Evolutionary conservation across 2,888 invertebrate genomes (phyloP).

Genomic region (Liodrosophila aerea): DNA sequence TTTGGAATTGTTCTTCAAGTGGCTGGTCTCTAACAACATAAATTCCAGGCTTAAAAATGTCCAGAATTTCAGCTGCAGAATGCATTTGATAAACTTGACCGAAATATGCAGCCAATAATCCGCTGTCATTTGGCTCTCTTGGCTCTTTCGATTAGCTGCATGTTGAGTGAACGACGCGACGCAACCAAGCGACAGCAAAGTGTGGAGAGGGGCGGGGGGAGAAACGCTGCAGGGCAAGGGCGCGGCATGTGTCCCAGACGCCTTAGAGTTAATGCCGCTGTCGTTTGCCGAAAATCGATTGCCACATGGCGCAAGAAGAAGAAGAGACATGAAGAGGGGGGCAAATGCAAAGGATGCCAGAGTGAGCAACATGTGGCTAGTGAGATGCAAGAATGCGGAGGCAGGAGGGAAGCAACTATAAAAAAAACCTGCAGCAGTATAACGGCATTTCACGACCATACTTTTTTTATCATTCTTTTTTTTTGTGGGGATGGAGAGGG

Average conservation of each 20-base stretch:
- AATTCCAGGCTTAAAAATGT: background rate
- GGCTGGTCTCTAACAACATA: background rate
- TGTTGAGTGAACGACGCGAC: constrained; percentile 15
- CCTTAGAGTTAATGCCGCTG: constrained; percentile 46
- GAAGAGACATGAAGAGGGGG: constrained; percentile 1
- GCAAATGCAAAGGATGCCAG: constrained; percentile 8
- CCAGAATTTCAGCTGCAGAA: background rate
- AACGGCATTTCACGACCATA: too few species aligned
- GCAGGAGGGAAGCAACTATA: background rate
- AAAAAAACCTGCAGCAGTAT: too few species aligned
- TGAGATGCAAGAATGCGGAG: constrained; percentile 14
- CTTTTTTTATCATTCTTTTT: too few species aligned
- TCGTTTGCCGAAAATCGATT: constrained; percentile 64
- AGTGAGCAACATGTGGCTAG: constrained; percentile 44
- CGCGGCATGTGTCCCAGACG: constrained; percentile 26
- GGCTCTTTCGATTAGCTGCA: constrained; percentile 42
- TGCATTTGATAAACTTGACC: constrained; percentile 25
- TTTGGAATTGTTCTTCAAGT: background rate
- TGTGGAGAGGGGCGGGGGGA: background rate
- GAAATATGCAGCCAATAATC: constrained; percentile 31
- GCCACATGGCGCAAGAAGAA: constrained; percentile 26
- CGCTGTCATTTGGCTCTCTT: constrained; percentile 26
- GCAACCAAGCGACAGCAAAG: background rate
- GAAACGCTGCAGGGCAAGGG: background rate
- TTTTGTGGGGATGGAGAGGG: too few species aligned